A percentile compares a stretch with the other conserved stretches of the same genome.
phyloP scores from a whole-genome alignment of 2,888 invertebrate species.

The Taphrorychus bicolor region DNA sequence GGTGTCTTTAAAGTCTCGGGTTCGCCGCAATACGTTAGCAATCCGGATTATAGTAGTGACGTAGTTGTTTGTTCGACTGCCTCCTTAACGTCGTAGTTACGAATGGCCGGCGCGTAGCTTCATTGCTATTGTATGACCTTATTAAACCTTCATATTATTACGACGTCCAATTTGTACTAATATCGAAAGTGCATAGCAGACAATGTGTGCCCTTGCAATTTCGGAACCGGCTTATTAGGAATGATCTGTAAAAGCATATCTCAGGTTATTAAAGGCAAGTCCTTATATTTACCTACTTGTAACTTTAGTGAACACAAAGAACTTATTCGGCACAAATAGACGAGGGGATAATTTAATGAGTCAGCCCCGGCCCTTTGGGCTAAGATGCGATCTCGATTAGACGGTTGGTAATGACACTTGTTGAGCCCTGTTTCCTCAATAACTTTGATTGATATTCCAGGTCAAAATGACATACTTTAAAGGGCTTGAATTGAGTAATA shows the following conservation, averaged over 20 bases:
- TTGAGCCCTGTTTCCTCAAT: not conserved
- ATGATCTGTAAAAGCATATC: constrained; percentile 20
- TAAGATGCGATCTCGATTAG: not conserved
- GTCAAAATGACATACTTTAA: no score
- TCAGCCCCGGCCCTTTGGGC: not conserved
- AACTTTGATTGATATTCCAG: not conserved
- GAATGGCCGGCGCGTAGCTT: constrained; percentile 9
- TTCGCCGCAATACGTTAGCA: not conserved
- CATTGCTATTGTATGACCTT: constrained; percentile 1
- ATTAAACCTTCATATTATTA: not conserved
- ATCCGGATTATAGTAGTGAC: constrained; percentile 10
- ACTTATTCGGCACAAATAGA: no score
- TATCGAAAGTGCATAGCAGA: not conserved
- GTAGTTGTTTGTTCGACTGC: constrained; percentile 20
- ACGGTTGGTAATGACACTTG: not conserved
- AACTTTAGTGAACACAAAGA: no score
- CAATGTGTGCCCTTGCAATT: not conserved
- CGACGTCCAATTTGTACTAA: not conserved
- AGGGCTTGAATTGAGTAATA: no score
- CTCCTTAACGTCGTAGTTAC: constrained; percentile 22
- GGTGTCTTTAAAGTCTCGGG: not conserved
- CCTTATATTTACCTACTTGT: no score
- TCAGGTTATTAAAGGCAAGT: constrained; percentile 28
- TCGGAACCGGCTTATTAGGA: constrained; percentile 3
- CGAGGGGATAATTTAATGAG: no score